Base-by-base conservation (phyloP, 2,113 vertebrate genomes). In the Perognathus longimembris region DNA sequence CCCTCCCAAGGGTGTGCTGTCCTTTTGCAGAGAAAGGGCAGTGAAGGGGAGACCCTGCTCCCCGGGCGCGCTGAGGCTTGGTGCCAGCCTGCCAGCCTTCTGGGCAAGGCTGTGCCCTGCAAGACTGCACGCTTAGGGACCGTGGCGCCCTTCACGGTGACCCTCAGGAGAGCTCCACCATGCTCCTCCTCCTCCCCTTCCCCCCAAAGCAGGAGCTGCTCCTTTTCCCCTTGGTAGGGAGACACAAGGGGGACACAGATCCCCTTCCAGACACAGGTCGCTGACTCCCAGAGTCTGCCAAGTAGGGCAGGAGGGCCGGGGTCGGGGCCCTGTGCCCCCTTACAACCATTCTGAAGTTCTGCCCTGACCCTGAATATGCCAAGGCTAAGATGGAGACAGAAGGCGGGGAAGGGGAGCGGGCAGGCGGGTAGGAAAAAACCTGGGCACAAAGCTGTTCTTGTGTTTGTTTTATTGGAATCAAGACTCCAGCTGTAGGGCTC, bases 1-100 rank as follows among this genome's bases (percentile, higher is more conserved):
- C 94, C 93, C 92, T 86, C 96, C 92, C 96, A 95, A 96, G 95
- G 94, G 89, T 95, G 94, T 94, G 83, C 77, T 94, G 97, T 97
- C 96, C 96, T 97, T 96, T 96, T 91, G 85, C 61, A 82, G 89
- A 91, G 66, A 95, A 75, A 89, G 74, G 77, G 95, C 85, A 94
- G 66, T 73, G 92, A 95, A 91, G 78, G 81, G 92, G 88, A 93
- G 84, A 76, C 30, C 30, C 85, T 87, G 34, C 45, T 54, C 69
- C n/a, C n/a, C 36, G 36, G 42, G 90, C 36, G 30, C 63, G 34
- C n/a, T n/a, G n/a, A n/a, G n/a, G n/a, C n/a, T n/a, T n/a, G n/a
- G n/a, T n/a, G n/a, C n/a, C n/a, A n/a, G n/a, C n/a, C n/a, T 79
- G 85, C 82, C 85, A 86, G 93, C 61, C 63, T 89, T 91, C 81